phyloP scores from a whole-genome alignment of 2,797 vertebrate genomes.

The Falco columbarius region DNA sequence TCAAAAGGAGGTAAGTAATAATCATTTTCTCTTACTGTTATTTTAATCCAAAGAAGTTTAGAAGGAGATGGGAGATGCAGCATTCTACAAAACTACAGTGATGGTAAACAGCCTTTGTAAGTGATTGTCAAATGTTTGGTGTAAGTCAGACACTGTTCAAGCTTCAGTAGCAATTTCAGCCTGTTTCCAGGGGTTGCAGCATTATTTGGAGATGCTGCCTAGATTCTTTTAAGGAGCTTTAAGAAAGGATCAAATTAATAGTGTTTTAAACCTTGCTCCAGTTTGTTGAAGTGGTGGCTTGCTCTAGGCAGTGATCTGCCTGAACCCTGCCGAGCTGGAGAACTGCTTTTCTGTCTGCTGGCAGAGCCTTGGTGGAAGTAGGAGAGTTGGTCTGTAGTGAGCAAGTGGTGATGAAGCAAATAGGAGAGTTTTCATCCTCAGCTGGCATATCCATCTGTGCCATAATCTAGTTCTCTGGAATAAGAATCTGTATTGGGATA shows the following conservation, averaged over 20 bases:
- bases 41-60: background rate
- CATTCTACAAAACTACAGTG: background rate
- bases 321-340: background rate
- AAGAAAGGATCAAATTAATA: background rate
- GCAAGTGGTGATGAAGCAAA: background rate
- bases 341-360: background rate
- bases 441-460: background rate
- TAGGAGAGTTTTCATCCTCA: background rate
- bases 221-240: background rate
- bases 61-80: background rate
- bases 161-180: background rate
- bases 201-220: background rate
- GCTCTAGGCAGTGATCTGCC: background rate
- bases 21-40: background rate
- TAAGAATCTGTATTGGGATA: background rate
- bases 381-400: background rate
- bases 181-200: background rate
- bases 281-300: background rate
- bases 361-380: background rate
- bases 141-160: background rate
- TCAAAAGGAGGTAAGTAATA: slow-evolving; percentile 83
- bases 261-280: background rate
- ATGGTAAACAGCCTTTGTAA: background rate
- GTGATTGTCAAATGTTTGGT: background rate
- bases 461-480: background rate